Conservation (phyloP, 2,113 vertebrate genomes). For the Varanus salvator region DNA sequence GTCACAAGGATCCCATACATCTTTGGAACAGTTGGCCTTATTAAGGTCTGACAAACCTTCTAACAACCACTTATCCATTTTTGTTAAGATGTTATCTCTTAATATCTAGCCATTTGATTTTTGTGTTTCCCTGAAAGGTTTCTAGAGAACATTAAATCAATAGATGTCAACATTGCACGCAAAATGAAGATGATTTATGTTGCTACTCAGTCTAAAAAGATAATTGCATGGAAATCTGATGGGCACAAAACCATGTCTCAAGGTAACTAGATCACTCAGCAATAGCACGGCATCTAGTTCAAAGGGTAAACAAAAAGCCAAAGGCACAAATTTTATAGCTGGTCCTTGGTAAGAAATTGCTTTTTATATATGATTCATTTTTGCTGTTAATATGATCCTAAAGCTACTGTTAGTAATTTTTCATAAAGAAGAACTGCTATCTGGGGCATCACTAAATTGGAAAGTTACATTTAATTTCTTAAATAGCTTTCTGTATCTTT, state of each 20-base stretch:
- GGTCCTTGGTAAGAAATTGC: constrained; percentile 22
- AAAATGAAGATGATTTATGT: constrained; percentile 64
- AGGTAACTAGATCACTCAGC: constrained; percentile 49
- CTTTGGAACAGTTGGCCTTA: constrained; percentile 25
- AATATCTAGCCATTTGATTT: constrained; percentile 62
- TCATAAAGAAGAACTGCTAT: constrained; percentile 32
- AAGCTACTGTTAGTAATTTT: constrained; percentile 15
- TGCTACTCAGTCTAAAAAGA: constrained; percentile 55
- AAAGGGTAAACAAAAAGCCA: constrained; percentile 46
- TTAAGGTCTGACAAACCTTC: constrained; percentile 6
- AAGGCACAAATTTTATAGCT: constrained; percentile 28
- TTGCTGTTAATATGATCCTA: constrained; percentile 40
- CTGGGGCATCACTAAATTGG: not conserved
- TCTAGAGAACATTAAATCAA: constrained; percentile 67
- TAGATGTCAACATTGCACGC: constrained; percentile 63
- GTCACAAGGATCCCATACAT: not conserved
- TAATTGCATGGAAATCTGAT: constrained; percentile 64
- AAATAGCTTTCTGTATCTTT: not conserved
- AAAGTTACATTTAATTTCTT: constrained; percentile 25
- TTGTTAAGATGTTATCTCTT: constrained; percentile 51
- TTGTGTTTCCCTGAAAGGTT: constrained; percentile 50
- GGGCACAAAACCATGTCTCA: constrained; percentile 49
- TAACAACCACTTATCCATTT: constrained; percentile 34
- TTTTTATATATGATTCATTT: constrained; percentile 38
- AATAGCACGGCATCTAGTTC: constrained; percentile 34